Percentiles rank a stretch among this genome's conserved stretches.
phyloP scores from a whole-genome alignment of 2,888 invertebrate species.

The Odontothrips loti region DNA sequence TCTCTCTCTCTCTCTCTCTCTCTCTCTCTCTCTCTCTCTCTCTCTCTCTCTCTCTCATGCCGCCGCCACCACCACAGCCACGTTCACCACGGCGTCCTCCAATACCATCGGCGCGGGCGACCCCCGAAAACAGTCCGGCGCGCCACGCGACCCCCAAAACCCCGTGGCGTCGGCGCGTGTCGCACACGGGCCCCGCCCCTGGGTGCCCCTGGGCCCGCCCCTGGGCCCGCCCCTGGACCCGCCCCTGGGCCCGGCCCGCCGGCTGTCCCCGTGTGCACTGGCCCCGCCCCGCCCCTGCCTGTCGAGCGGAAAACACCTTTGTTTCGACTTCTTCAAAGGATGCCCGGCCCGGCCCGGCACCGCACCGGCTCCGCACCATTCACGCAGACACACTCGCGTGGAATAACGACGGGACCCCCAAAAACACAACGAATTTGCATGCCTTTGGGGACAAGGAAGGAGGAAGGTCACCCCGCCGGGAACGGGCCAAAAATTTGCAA shows the following conservation, averaged over 20 bases:
- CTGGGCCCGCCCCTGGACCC: too few species aligned
- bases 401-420: background rate
- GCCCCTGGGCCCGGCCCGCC: background rate
- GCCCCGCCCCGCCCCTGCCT: background rate
- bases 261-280: background rate
- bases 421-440: background rate
- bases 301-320: slow-evolving; percentile 12
- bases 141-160: too few species aligned
- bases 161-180: too few species aligned
- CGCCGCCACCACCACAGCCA: background rate
- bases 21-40: too few species aligned
- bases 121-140: too few species aligned
- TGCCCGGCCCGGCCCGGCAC: too few species aligned
- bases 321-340: background rate
- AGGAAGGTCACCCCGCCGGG: background rate
- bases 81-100: background rate
- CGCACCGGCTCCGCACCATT: too few species aligned
- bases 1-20: too few species aligned
- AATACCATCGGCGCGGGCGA: background rate
- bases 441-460: background rate
- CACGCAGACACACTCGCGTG: background rate
- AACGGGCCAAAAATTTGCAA: background rate
- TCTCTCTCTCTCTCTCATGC: too few species aligned
- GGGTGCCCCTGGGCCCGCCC: too few species aligned
- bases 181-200: too few species aligned